Evolutionary conservation across 2,888 invertebrate genomes (phyloP).

Genomic region (Platycheirus rosarum): DNA sequence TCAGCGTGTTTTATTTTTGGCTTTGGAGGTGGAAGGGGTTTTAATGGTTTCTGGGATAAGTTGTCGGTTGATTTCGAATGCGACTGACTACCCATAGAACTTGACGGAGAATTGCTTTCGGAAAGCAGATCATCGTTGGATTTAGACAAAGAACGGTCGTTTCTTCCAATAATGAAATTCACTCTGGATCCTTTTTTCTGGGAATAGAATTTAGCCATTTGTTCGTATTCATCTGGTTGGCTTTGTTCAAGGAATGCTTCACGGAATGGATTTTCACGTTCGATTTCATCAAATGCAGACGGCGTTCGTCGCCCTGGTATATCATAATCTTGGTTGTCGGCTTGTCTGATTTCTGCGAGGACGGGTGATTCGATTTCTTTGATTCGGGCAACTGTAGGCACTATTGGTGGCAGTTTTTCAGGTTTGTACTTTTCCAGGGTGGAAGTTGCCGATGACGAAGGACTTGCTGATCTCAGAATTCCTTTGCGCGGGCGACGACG

Average conservation of each 20-base stretch:
- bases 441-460: conserved; percentile 79
- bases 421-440: conserved; percentile 78
- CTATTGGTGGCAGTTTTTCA: conserved; percentile 78
- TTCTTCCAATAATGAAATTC: conserved; percentile 78
- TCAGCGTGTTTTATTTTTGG: conserved; percentile 81
- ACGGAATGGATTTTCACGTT: conserved; percentile 82
- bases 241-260: conserved; percentile 77
- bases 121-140: conserved; percentile 79
- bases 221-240: conserved; percentile 79
- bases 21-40: conserved; percentile 79
- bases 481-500: conserved; percentile 79
- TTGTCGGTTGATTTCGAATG: conserved; percentile 78
- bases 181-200: conserved; percentile 77
- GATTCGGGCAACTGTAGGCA: conserved; percentile 81
- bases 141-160: conserved; percentile 76
- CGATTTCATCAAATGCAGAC: conserved; percentile 78
- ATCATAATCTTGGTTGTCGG: conserved; percentile 69
- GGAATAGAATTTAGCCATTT: conserved; percentile 79
- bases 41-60: conserved; percentile 77
- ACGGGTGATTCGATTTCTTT: conserved; percentile 80
- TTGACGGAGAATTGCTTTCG: conserved; percentile 74
- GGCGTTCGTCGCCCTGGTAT: conserved; percentile 76
- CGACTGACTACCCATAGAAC: conserved; percentile 75
- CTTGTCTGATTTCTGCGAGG: conserved; percentile 77
- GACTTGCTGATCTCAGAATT: conserved; percentile 81